Percentiles rank a stretch among this genome's conserved stretches.
Evolutionary conservation across 2,797 vertebrate genomes (phyloP).

Genomic region (Decapterus maruadsi): DNA sequence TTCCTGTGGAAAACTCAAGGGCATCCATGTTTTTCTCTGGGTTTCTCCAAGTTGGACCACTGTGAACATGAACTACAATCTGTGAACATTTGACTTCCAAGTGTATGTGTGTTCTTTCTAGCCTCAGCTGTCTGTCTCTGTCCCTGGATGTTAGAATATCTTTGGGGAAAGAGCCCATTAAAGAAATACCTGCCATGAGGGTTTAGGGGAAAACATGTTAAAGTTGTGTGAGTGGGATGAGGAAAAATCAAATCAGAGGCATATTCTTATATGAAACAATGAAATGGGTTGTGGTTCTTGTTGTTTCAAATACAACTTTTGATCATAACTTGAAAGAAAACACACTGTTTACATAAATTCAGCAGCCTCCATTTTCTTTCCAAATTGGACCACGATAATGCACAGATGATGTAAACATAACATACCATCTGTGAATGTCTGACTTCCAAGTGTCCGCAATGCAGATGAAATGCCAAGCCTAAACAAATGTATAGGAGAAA

Average conservation of each 20-base stretch:
- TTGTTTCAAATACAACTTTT: not conserved
- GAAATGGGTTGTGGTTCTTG: not conserved
- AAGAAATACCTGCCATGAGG: conserved; percentile 6
- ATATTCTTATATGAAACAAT: no score
- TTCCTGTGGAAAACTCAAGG: conserved; percentile 18
- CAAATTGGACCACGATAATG: conserved; percentile 30
- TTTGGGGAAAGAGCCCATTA: conserved; percentile 7
- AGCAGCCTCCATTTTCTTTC: conserved; percentile 45
- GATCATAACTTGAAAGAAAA: not conserved
- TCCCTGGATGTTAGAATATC: not conserved
- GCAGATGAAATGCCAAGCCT: conserved; percentile 20
- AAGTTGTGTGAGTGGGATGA: not conserved
- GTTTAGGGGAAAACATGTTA: not conserved
- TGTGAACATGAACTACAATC: conserved; percentile 40
- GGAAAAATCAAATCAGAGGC: no score
- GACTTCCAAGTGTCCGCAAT: conserved; percentile 27
- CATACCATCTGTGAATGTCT: conserved; percentile 55
- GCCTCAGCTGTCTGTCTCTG: not conserved
- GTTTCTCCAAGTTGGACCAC: conserved; percentile 41
- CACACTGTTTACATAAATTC: not conserved
- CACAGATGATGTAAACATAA: conserved; percentile 38
- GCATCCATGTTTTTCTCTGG: conserved; percentile 38
- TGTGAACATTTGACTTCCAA: conserved; percentile 45
- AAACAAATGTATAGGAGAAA: conserved; percentile 5
- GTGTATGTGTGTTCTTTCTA: not conserved